Base-by-base conservation (phyloP, 2,797 vertebrate genomes). In the Chromis chromis region DNA sequence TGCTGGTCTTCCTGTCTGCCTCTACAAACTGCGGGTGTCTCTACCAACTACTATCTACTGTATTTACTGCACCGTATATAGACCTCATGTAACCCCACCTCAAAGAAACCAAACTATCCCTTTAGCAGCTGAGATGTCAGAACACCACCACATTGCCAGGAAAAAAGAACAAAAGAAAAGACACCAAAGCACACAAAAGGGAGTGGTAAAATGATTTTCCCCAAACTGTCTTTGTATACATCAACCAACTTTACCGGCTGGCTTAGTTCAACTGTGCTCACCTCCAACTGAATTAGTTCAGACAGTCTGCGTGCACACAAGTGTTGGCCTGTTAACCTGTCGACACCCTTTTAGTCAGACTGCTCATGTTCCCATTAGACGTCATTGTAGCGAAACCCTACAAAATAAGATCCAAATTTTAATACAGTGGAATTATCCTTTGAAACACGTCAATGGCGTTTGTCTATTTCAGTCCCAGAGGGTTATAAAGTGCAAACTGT, bases 401-500 rank as follows among this genome's bases (percentile, higher is more conserved):
- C 11, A 58, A 44, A 57, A 62, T 9, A 10, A 65, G 64, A 56
- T 6, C 31, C 13, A 3, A 60, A 46, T 21, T 50, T 17, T 66
- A 52, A 65, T 61, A 50, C 40, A 70, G 14, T 2, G 0, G 10
- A 68, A 64, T 78, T 73, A 61, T 56, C 49, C 42, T 70, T 73
- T 21, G 28, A 76, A 73, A 53, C 4, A 59, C n/a, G 21, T 70
- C 56, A 40, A 33, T 31, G 31, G 31, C 31, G 6, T 31, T 80
- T 44, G 12, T 25, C 66, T 31, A 49, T 74, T 80, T 71, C 31
- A 59, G 54, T 68, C 77, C 52, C 40, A 52, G 52, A 61, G 22
- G 28, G 52, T 62, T 71, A 61, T 79, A 36, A 82, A 81, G 57
- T 50, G 57, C 28, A 74, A 25, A 39, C 59, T 63, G 59, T 66